phyloP scores from a whole-genome alignment of 2,888 invertebrate species.

The Drosophila monieri region DNA sequence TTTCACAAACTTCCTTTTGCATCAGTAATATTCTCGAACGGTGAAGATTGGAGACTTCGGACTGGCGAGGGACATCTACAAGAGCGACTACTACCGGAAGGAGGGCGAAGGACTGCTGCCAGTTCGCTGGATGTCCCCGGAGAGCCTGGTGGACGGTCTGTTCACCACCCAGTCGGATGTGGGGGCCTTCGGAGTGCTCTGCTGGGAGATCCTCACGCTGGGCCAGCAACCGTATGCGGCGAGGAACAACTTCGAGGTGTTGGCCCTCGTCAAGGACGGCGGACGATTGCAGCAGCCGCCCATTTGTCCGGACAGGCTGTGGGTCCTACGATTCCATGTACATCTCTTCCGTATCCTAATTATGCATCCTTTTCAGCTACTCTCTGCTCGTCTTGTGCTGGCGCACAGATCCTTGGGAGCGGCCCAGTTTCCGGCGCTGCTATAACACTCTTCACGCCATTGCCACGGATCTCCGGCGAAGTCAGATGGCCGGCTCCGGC shows the following conservation, averaged over 20 bases:
- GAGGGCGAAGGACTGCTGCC: slow-evolving; percentile 95
- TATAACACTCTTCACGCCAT: slow-evolving; percentile 85
- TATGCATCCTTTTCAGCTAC: slow-evolving; percentile 86
- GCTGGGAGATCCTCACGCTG: slow-evolving; percentile 98
- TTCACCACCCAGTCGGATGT: slow-evolving; percentile 99
- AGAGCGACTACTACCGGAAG: slow-evolving; percentile 98
- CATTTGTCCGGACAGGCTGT: slow-evolving; percentile 92
- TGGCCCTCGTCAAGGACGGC: slow-evolving; percentile 94
- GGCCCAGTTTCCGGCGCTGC: slow-evolving; percentile 95
- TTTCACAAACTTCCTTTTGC: no score
- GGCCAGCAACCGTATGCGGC: slow-evolving; percentile 99
- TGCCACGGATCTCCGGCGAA: slow-evolving; percentile 70
- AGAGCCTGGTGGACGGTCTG: slow-evolving; percentile 96
- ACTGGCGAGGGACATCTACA: slow-evolving; percentile 97
- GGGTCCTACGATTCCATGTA: slow-evolving; percentile 81
- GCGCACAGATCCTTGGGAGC: slow-evolving; percentile 91
- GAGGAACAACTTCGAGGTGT: slow-evolving; percentile 95
- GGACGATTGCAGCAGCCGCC: slow-evolving; percentile 93
- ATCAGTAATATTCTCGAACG: no score
- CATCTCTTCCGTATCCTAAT: background rate
- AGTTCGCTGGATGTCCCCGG: slow-evolving; percentile 99
- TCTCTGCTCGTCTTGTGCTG: slow-evolving; percentile 94
- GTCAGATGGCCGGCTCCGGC: slow-evolving; percentile 20
- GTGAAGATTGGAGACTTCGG: slow-evolving; percentile 97
- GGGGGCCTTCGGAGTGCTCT: slow-evolving; percentile 96